Evolutionary conservation across 2,113 vertebrate genomes (phyloP), one percentile per base, ranked within the genome.

Genomic region (Pipra filicauda): DNA sequence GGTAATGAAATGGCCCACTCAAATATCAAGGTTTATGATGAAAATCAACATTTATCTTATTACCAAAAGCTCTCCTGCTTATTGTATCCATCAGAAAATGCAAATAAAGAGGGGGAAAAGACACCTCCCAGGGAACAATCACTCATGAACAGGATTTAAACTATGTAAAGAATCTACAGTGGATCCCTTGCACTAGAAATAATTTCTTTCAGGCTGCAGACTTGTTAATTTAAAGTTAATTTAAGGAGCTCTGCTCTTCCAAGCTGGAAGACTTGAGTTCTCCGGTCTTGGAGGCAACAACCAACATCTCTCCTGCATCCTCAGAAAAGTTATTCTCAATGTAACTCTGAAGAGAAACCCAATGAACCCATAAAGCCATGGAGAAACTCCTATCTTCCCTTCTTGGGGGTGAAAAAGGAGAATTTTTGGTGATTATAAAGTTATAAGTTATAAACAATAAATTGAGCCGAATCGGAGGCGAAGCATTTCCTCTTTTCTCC

Each of bases 51-150:
- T 44, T 52, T 70, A 89, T 16, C 92, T 85, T 39, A 59, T 30
- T 57, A 39, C 54, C 73, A 93, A 92, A 73, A 96, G 71, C 88
- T 76, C 66, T 61, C 57, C 71, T 71, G 85, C 92, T 95, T 52
- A 70, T 7, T 61, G 83, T 22, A 92, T 35, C 78, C 54, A 72
- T 73, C 71, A 75, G 64, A 70, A 97, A 92, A 97, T 9, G 59
- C 70, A 85, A 96, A 91, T 31, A 57, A 65, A 72, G 33, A 55
- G 51, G 23, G 8, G 4, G 12, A 1, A 14, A 43, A 85, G 67
- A 2, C 46, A 75, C 35, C 41, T 86, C 70, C 9, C 0, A 4
- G 54, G 16, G n/a, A 41, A 27, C 33, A 82, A 20, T 2, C 3
- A 2, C 8, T 43, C 65, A 17, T 0, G 0, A 64, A 26, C 0